Conservation (phyloP, 2,888 invertebrate genomes). For the Pogonocherus hispidulus region DNA sequence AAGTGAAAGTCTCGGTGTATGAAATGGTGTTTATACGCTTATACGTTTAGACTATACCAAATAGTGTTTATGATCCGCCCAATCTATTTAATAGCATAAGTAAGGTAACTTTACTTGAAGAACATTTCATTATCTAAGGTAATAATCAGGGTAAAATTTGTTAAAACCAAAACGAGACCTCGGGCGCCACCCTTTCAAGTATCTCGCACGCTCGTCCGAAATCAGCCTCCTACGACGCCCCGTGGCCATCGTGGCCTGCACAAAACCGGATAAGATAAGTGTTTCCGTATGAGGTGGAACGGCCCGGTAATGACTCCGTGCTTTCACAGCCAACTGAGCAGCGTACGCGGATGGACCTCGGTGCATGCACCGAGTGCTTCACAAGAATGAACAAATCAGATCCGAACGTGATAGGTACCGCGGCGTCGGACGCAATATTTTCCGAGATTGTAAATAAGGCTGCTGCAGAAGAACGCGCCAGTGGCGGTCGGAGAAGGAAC, state of each 20-base stretch:
- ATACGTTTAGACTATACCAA: too few relatives aligned
- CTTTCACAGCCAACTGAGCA: slow-evolving; percentile 53
- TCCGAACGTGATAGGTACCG: slow-evolving; percentile 53
- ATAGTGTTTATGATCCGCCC: too few relatives aligned
- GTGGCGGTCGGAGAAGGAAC: background rate
- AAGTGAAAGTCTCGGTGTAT: too few relatives aligned
- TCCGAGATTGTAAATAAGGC: slow-evolving; percentile 47
- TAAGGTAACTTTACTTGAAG: too few relatives aligned
- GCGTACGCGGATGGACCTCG: slow-evolving; percentile 42
- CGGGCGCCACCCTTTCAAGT: background rate
- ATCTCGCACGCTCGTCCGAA: background rate
- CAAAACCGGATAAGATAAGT: slow-evolving; percentile 50
- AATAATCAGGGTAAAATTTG: too few relatives aligned
- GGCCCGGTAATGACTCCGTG: slow-evolving; percentile 48
- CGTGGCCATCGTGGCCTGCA: background rate
- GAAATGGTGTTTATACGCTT: too few relatives aligned
- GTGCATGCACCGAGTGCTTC: slow-evolving; percentile 33
- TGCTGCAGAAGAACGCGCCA: slow-evolving; percentile 37
- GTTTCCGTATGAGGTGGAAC: slow-evolving; percentile 56
- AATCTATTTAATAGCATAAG: too few relatives aligned
- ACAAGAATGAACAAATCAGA: slow-evolving; percentile 50
- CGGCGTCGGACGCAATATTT: slow-evolving; percentile 45
- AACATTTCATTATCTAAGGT: too few relatives aligned
- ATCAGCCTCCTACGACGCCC: background rate
- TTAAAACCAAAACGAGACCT: too few relatives aligned